Conservation (phyloP, 2,888 invertebrate genomes). For the Deroplatys truncata region DNA sequence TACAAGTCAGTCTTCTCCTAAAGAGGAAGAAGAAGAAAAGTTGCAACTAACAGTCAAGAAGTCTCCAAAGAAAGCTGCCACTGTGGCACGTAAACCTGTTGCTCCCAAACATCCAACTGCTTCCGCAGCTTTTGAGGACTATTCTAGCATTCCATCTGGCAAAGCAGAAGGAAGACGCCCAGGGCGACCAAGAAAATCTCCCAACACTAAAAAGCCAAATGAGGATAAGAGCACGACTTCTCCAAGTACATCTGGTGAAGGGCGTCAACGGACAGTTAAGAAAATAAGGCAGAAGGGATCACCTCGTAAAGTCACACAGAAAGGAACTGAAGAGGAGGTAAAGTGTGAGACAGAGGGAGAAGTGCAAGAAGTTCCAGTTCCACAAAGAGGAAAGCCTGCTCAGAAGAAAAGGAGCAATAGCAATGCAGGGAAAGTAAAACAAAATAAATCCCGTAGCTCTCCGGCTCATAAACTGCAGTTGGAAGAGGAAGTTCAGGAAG, state of each 20-base stretch:
- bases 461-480: neutral
- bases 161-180: neutral
- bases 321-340: neutral
- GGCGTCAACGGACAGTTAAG: neutral
- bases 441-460: neutral
- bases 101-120: conserved; percentile 1
- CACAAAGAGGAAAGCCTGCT: neutral
- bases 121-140: conserved; percentile 20
- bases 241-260: neutral
- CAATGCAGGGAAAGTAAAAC: neutral
- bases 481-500: neutral
- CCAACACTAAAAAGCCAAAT: neutral
- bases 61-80: conserved; percentile 4
- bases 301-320: neutral
- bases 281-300: neutral
- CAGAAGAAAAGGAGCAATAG: neutral
- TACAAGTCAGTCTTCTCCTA: conserved; percentile 4
- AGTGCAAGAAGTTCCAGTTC: neutral
- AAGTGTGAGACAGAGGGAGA: neutral
- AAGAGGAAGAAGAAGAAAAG: conserved; percentile 13
- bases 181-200: neutral
- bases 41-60: neutral
- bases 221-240: neutral
- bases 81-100: conserved; percentile 4
- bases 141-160: conserved; percentile 9